Evolutionary conservation across 2,797 vertebrate genomes (phyloP).

Genomic region (Geotrypetes seraphini): DNA sequence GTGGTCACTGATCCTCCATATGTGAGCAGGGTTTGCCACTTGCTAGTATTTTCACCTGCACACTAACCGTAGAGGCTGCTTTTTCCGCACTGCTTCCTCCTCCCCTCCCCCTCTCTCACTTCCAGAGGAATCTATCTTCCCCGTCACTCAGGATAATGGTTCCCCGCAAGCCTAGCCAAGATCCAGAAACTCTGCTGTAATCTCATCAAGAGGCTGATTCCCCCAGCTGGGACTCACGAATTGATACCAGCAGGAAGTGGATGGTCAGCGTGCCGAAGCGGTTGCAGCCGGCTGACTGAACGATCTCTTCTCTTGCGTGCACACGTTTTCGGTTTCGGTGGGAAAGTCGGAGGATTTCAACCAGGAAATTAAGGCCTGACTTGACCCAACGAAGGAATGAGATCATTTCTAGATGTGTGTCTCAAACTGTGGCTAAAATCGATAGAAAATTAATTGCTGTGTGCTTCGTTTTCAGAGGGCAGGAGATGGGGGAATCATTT

Average conservation of each 20-base stretch:
- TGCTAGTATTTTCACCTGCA: constrained; percentile 25
- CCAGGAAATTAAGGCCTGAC: constrained; percentile 4
- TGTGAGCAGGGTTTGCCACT: constrained; percentile 23
- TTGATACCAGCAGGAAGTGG: constrained; percentile 28
- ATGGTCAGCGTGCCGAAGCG: constrained; percentile 14
- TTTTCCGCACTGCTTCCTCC: constrained; percentile 29
- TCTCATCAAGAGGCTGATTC: constrained; percentile 43
- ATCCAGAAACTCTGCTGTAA: constrained; percentile 43
- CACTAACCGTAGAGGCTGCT: constrained; percentile 24
- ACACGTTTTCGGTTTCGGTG: constrained; percentile 6
- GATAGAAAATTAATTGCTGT: no score
- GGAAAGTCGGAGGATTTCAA: constrained; percentile 19
- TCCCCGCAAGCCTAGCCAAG: constrained; percentile 29
- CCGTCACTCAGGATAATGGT: constrained; percentile 53
- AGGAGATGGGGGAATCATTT: no score
- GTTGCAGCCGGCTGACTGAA: constrained; percentile 9
- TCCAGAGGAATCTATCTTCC: constrained; percentile 40
- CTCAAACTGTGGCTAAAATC: no score
- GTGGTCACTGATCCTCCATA: constrained; percentile 20
- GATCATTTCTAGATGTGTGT: no score
- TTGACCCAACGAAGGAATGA: no score
- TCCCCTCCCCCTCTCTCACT: constrained; percentile 16
- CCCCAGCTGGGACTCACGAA: constrained; percentile 31
- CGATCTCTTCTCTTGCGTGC: constrained; percentile 4
- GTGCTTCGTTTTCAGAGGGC: no score